Percentiles rank a stretch among this genome's conserved stretches.
Evolutionary conservation across 1,140 invertebrate genomes (phyloP).

Genomic region (Drosophila grimshawi): DNA sequence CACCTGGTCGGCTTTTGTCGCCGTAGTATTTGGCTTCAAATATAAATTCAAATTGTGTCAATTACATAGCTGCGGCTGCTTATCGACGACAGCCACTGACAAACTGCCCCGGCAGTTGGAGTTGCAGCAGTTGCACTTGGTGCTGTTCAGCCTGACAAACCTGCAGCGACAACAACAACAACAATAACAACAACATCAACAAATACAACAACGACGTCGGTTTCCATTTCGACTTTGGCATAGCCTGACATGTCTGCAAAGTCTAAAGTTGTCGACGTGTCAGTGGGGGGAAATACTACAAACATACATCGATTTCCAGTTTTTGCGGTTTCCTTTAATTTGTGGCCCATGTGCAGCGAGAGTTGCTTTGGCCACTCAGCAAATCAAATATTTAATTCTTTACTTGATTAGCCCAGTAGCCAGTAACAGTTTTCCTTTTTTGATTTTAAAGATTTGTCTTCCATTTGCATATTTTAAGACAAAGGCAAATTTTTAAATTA

Average conservation of each 20-base stretch:
- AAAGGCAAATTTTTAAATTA: background rate
- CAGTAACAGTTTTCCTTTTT: background rate
- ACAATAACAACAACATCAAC: slow-evolving; percentile 7
- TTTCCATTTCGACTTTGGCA: slow-evolving; percentile 54
- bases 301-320: slow-evolving; percentile 26
- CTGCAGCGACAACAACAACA: slow-evolving; percentile 47
- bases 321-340: slow-evolving; percentile 23
- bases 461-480: background rate
- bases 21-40: slow-evolving; percentile 40
- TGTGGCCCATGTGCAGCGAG: slow-evolving; percentile 16
- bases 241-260: slow-evolving; percentile 68
- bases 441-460: background rate
- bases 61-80: slow-evolving; percentile 75
- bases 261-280: slow-evolving; percentile 55
- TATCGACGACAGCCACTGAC: slow-evolving; percentile 61
- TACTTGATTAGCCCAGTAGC: background rate
- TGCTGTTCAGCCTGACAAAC: slow-evolving; percentile 57
- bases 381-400: slow-evolving; percentile 3
- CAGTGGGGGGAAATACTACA: slow-evolving; percentile 31
- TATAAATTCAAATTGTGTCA: slow-evolving; percentile 83
- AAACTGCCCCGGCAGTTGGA: slow-evolving; percentile 41
- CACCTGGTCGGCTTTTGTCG: slow-evolving; percentile 67
- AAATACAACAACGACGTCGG: slow-evolving; percentile 20
- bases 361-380: slow-evolving; percentile 6
- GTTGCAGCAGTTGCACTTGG: slow-evolving; percentile 38